Base-by-base conservation (phyloP, 2,113 vertebrate species). In the Australoheros scitulus region DNA sequence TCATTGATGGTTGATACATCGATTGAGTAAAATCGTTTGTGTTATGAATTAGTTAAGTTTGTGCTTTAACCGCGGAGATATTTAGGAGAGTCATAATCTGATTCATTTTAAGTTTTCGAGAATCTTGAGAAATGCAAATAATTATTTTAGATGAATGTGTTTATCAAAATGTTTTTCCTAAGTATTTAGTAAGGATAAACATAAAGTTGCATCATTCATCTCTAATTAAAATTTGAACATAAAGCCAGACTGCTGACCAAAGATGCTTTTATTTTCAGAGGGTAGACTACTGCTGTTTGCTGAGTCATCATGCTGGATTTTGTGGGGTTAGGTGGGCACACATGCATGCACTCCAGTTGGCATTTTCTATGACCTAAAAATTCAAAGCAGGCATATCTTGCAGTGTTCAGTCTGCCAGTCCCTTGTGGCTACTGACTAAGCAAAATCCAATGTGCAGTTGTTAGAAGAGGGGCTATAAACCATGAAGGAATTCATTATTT, bases 381-480 rank as follows among this genome's bases (percentile, higher is more conserved):
- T 59, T 24, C 52, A 41, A 61, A 52, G 77, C 64, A 43, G 70
- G 13, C 36, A 36, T 34, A 76, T 57, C 15, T 59, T 81, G 82
- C 75, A 56, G 63, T 56, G 77, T 8, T 74, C 32, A 5, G 57
- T 64, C 36, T 76, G 41, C 22, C 26, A 65, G 15, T 18, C 15
- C 29, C n/a, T 58, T 11, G 7, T 17, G 11, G 47, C 59, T 17
- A 9, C 55, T 87, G 82, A 85, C 22, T 52, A 81, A 84, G 68
- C 68, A 77, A 65, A 87, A 82, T n/a, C 55, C 56, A 9, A 18
- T 52, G 13, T 11, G 24, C 6, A 56, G 32, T n/a, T 36, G 10
- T 4, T 32, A 32, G 6, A 52, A 29, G 15, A 43, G 8, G 56
- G 5, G 11, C 34, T 36, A 11, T 5, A 65, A 50, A 78, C 2